Evolutionary conservation across 1,140 invertebrate genomes (phyloP), one percentile per base, ranked within the genome.

Genomic region (Papilio machaon): DNA sequence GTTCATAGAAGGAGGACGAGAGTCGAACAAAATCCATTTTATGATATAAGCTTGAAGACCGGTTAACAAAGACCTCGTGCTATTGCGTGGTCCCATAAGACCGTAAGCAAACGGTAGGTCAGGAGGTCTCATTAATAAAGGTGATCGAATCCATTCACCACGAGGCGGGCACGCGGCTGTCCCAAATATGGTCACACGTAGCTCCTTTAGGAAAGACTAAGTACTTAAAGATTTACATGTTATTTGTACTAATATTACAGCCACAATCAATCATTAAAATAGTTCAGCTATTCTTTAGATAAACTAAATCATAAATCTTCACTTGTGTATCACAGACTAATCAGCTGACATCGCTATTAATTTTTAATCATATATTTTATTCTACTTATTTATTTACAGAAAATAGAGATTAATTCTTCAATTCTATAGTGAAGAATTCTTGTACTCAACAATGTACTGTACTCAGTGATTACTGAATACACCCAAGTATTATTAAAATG

Each of bases 1-100:
- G 73, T 96, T 95, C 83, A 95, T 92, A 2, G 92, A 90, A 76
- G 88, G 89, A 38, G 92, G 94, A 79, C 95, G 93, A 43, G 92
- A 94, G 43, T 95, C 96, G 85, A 97, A 97, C 17, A 97, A 91
- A 73, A 97, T 93, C 87, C 96, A 95, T 86, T 97, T 97, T 87
- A 97, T 95, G 76, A 96, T 95, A 64, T 95, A 92, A 6, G 96
- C 96, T 85, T 97, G 96, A 0, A 97, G 93, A 9, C 95, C 96
- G 0, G 97, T 95, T 15, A 97, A 90, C n/a, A 97, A 89, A 1
- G 96, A 96, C 83, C 96, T 94, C 2, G 96, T 96, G 0, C 96
- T 96, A 82, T 96, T 97, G 77, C 96, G 94, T 0, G 95, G 95
- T 19, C 95, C 95, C 81, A 95, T 94, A 11, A 97, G 85, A 15